Base-by-base conservation (phyloP, 2,888 invertebrate genomes). In the Temnothorax rugatulus region DNA sequence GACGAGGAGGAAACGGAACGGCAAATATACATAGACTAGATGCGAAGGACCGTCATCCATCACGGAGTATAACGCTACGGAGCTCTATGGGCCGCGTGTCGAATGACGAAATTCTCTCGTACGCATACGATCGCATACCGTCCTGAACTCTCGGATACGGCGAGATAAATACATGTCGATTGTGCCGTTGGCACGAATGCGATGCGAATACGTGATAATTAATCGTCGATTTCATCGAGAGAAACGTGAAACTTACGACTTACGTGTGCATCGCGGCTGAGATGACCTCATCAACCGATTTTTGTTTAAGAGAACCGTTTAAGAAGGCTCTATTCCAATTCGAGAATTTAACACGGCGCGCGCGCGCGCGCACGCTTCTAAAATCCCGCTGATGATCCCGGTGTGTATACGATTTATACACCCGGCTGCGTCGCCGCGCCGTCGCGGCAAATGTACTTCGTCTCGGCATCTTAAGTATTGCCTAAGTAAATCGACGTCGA, bases 401-500 rank as follows among this genome's bases (percentile, higher is more conserved):
- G 79, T 25, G 79, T 25, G 25, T 61, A 34, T 34, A 71, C 71
- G 79, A 81, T 61, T 81, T 71, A 81, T 79, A 69, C 57, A 59
- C 47, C 79, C 75, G 81, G 77, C 86, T 29, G 29, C 29, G 29
- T 29, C 29, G 29, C 0, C 29, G 29, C 29, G 29, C 29, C 29
- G 79, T 57, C 79, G 77, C 63, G 81, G 74, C 79, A 74, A 75
- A 73, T 76, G 73, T 79, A 73, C 73, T 61, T 85, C 79, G 84
- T 76, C 88, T 85, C 85, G 83, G 84, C 79, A 81, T 82, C 88
- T 84, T 76, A 59, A 86, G 64, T 83, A 76, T 85, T 82, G 71
- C 68, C 82, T 68, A 81, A 82, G 88, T 83, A 90, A 90, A 90
- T 90, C 88, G 88, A 71, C 75, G 86, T 75, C 89, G 89, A 90